Conservation (phyloP, 2,888 invertebrate genomes). For the Diarsia brunnea region DNA sequence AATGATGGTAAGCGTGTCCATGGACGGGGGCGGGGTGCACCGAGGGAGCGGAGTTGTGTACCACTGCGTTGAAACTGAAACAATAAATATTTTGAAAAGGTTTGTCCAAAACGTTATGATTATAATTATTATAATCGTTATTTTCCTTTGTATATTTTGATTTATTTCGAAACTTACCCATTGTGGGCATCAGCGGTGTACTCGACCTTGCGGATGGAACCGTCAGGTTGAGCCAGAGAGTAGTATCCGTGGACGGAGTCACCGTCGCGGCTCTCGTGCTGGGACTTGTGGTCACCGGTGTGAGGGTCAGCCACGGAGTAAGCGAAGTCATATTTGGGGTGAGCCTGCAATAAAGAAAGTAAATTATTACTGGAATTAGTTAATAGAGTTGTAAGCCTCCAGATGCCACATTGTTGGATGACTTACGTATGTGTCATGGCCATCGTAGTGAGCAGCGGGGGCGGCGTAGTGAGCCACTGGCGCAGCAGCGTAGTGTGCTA, state of each 20-base stretch:
- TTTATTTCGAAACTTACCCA: constrained; percentile 62
- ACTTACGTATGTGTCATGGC: constrained; percentile 69
- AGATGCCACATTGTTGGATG: neutral
- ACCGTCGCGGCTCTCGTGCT: constrained; percentile 89
- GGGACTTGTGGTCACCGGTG: constrained; percentile 91
- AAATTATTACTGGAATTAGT: neutral
- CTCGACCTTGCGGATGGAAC: constrained; percentile 88
- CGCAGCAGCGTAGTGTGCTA: constrained; percentile 63
- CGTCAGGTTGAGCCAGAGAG: constrained; percentile 89
- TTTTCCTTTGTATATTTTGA: too few relatives aligned
- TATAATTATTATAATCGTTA: too few relatives aligned
- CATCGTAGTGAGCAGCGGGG: constrained; percentile 70
- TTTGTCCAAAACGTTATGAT: too few relatives aligned
- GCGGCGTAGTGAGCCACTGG: constrained; percentile 64
- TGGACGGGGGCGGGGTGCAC: constrained; percentile 79
- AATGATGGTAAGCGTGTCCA: constrained; percentile 73
- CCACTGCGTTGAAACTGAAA: constrained; percentile 87
- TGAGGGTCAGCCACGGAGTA: constrained; percentile 90
- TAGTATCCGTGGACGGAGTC: constrained; percentile 91
- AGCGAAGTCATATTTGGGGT: constrained; percentile 87
- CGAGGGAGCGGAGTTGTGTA: constrained; percentile 83
- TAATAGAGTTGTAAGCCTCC: neutral
- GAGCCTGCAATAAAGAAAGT: constrained; percentile 72
- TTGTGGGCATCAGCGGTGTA: constrained; percentile 81
- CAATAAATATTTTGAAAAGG: neutral